Percentiles rank a stretch among this genome's conserved stretches.
These are phyloP conservation scores for Caradrina kadenii DNA, from an alignment of 2,888 invertebrate species.

Conservation along the genomic window DNA sequence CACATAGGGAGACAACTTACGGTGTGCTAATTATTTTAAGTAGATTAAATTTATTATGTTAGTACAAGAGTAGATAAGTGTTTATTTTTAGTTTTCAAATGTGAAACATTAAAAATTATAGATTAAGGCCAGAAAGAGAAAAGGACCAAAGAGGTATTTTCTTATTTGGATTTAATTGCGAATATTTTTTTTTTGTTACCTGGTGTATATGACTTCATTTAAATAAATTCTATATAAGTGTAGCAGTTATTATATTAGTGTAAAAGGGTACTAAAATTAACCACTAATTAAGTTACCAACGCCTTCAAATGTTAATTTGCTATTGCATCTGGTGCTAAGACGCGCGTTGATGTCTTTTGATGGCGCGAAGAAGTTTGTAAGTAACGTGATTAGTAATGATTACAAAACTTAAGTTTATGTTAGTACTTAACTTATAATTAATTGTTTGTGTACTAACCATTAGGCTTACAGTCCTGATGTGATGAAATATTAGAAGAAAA, in stretches of 20 bases:
- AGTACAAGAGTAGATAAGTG: conserved; percentile 1
- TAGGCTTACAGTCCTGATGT: conserved; percentile 75
- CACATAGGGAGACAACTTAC: neutral
- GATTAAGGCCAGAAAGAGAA: neutral
- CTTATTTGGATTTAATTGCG: neutral
- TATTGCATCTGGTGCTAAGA: conserved; percentile 48
- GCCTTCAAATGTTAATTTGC: conserved; percentile 24
- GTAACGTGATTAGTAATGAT: conserved; percentile 43
- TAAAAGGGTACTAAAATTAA: conserved; percentile 1
- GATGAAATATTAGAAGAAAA: conserved; percentile 70
- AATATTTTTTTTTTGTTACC: conserved; percentile 1
- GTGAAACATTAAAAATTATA: neutral
- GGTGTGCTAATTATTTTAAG: neutral
- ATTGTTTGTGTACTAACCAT: conserved; percentile 77
- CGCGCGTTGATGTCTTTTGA: conserved; percentile 89
- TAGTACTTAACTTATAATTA: conserved; percentile 41
- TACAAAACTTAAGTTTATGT: conserved; percentile 33
- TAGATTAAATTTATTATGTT: conserved; percentile 6
- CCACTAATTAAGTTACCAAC: conserved; percentile 17
- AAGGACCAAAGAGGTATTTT: neutral
- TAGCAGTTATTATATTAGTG: conserved; percentile 1
- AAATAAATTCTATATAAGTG: conserved; percentile 3
- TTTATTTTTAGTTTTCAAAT: neutral
- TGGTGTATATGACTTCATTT: neutral
- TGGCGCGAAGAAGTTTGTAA: conserved; percentile 64